phyloP scores from a whole-genome alignment of 1,140 invertebrate species.

The Armadillidium nasatum region DNA sequence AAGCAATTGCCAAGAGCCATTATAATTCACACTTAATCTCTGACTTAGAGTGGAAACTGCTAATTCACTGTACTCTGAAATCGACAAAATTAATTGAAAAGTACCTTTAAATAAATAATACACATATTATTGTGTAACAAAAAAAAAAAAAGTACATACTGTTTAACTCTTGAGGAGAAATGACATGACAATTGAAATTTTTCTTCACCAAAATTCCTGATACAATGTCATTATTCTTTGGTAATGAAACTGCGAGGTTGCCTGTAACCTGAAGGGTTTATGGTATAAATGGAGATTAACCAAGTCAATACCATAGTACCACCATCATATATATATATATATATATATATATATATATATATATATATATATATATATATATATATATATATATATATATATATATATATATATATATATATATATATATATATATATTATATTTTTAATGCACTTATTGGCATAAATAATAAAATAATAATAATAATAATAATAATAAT shows the following conservation, averaged over 20 bases:
- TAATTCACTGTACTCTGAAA: constrained; percentile 82
- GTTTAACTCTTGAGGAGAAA: constrained; percentile 82
- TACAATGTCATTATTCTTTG: constrained; percentile 69
- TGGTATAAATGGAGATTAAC: too few relatives aligned
- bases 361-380: not conserved
- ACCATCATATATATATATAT: too few relatives aligned
- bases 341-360: too few relatives aligned
- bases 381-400: not conserved
- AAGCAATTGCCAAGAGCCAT: constrained; percentile 70
- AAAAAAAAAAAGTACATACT: constrained; percentile 60
- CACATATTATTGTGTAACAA: too few relatives aligned
- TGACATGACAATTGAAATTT: constrained; percentile 96
- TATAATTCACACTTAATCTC: constrained; percentile 80
- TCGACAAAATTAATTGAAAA: too few relatives aligned
- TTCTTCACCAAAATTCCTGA: constrained; percentile 87
- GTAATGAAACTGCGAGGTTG: constrained; percentile 50
- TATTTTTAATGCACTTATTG: too few relatives aligned
- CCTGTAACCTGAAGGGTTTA: not conserved
- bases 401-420: not conserved
- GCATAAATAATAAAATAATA: too few relatives aligned
- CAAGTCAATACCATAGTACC: too few relatives aligned
- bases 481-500: too few relatives aligned
- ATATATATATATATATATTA: not conserved
- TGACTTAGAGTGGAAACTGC: constrained; percentile 87
- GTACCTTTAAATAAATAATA: too few relatives aligned